Conservation (phyloP, 1,140 invertebrate species). For the Leguminivora glycinivorella region DNA sequence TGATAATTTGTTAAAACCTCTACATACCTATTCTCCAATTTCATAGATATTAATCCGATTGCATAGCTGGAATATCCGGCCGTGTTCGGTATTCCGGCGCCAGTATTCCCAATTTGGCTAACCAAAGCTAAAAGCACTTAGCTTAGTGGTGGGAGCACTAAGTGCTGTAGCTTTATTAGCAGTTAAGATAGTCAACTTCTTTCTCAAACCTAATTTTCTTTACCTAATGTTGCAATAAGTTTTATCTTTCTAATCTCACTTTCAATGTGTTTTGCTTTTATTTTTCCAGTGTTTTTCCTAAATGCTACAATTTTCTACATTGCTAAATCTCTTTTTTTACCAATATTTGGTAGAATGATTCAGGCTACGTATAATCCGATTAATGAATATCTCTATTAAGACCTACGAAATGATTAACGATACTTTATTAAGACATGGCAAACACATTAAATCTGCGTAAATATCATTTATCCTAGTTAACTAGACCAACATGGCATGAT, state of each 20-base stretch:
- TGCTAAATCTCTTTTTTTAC: too few relatives aligned
- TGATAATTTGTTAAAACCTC: too few relatives aligned
- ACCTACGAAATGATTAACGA: neutral
- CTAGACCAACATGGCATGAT: constrained; percentile 17
- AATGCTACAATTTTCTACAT: too few relatives aligned
- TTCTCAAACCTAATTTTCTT: neutral
- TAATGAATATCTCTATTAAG: neutral
- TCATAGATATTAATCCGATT: neutral
- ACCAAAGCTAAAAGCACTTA: constrained; percentile 13
- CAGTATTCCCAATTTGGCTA: constrained; percentile 8
- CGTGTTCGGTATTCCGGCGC: neutral
- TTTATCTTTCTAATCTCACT: too few relatives aligned
- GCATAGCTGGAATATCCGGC: neutral
- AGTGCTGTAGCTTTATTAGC: constrained; percentile 2
- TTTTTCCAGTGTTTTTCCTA: too few relatives aligned
- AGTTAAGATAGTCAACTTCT: neutral
- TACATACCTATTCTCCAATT: neutral
- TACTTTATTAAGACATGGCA: constrained; percentile 1
- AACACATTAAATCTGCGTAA: neutral
- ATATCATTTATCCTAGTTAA: constrained; percentile 8
- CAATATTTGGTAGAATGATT: neutral
- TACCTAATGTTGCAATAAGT: too few relatives aligned
- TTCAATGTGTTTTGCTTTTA: neutral
- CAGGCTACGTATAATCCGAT: neutral
- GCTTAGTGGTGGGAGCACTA: neutral